These are phyloP conservation scores for Noturus placidus DNA, from an alignment of 2,113 vertebrate genomes.

Conservation along the genomic window DNA sequence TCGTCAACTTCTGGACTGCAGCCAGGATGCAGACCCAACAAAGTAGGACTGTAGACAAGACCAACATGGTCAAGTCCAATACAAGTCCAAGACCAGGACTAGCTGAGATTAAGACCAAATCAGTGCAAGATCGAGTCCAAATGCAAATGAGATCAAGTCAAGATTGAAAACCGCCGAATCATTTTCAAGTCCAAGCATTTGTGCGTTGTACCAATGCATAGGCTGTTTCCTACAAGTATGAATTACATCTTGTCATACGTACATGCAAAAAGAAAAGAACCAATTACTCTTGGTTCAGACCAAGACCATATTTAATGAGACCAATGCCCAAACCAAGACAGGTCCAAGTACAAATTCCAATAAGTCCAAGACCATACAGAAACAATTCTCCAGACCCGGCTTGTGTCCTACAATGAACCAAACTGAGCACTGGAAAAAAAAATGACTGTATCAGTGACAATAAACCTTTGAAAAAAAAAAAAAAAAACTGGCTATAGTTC, in stretches of 20 bases:
- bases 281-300: neutral
- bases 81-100: neutral
- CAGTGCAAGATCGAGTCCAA: too few relatives aligned
- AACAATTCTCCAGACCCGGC: neutral
- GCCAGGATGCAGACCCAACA: neutral
- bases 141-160: neutral
- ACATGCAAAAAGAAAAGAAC: neutral
- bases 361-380: neutral
- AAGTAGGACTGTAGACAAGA: neutral
- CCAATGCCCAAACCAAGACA: neutral
- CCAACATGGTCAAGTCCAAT: neutral
- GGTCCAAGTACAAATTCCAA: neutral
- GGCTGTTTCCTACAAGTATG: neutral
- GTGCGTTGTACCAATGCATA: neutral
- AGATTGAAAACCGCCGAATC: neutral
- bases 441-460: neutral
- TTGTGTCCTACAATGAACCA: neutral
- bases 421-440: neutral
- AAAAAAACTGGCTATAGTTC: neutral
- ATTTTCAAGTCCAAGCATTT: neutral
- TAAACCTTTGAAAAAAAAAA: neutral
- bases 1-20: neutral
- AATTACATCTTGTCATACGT: neutral
- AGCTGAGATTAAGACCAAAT: neutral
- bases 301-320: neutral